These are phyloP conservation scores for Minunthozetes semirufus DNA, from an alignment of 2,888 invertebrate genomes.

Conservation along the genomic window DNA sequence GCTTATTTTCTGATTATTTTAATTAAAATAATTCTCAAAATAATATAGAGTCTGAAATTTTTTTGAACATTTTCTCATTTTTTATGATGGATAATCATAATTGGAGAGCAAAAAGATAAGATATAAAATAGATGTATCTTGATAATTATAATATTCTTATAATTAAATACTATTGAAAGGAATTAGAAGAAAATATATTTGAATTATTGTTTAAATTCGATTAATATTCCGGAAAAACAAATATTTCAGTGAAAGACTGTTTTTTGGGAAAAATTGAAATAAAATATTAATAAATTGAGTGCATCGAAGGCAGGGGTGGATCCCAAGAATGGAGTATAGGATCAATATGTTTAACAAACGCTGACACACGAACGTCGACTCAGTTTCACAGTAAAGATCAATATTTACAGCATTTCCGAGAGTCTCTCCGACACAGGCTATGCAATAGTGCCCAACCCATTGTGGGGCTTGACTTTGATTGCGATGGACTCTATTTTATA, in stretches of 20 bases:
- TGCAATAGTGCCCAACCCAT: conserved; percentile 19
- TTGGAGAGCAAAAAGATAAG: too few relatives aligned
- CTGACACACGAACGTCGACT: conserved; percentile 26
- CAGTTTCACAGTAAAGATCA: conserved; percentile 21
- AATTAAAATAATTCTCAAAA: too few relatives aligned
- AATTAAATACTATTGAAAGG: too few relatives aligned
- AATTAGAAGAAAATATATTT: not conserved
- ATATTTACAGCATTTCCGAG: conserved; percentile 15
- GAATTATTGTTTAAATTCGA: not conserved
- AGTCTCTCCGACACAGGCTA: not conserved
- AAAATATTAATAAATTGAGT: conserved; percentile 24
- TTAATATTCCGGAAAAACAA: not conserved
- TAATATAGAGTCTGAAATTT: too few relatives aligned
- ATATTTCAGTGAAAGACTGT: not conserved
- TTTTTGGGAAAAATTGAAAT: not conserved
- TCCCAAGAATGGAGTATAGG: not conserved
- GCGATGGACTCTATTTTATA: not conserved
- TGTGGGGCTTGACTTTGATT: conserved; percentile 23
- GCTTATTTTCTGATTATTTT: too few relatives aligned
- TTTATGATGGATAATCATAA: too few relatives aligned
- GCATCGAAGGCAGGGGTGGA: conserved; percentile 9
- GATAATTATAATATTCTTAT: too few relatives aligned
- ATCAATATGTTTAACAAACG: conserved; percentile 19
- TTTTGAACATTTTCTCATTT: too few relatives aligned
- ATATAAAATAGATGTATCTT: too few relatives aligned